A percentile compares a stretch with the other conserved stretches of the same genome.
Conservation (phyloP, 1,140 invertebrate species). For the Dysdera silvatica region DNA sequence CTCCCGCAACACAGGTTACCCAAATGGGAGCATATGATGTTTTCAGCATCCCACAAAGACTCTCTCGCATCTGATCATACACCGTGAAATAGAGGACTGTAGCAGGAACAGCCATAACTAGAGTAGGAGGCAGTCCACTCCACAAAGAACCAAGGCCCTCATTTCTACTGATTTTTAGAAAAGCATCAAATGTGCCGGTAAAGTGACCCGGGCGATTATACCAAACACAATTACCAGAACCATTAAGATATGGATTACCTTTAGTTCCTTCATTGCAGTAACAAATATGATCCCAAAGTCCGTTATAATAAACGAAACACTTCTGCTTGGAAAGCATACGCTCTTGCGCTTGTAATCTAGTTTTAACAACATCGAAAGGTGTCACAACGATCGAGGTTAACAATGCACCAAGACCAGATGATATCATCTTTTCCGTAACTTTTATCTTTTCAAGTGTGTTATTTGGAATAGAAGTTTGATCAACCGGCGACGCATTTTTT, state of each 20-base stretch:
- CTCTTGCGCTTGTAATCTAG: slow-evolving; percentile 88
- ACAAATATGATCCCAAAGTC: slow-evolving; percentile 98
- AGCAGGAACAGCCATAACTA: slow-evolving; percentile 55
- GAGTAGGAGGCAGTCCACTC: slow-evolving; percentile 93
- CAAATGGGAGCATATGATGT: slow-evolving; percentile 29
- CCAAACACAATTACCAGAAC: slow-evolving; percentile 48
- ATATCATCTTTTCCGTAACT: too few relatives aligned
- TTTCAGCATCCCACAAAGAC: slow-evolving; percentile 26
- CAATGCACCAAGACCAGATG: too few relatives aligned
- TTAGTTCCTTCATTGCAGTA: slow-evolving; percentile 57
- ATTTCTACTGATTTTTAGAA: slow-evolving; percentile 76
- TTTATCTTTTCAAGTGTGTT: too few relatives aligned
- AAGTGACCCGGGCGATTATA: slow-evolving; percentile 66
- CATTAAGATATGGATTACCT: slow-evolving; percentile 32
- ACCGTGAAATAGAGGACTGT: slow-evolving; percentile 52
- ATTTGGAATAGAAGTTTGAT: too few relatives aligned
- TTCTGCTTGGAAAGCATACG: slow-evolving; percentile 73
- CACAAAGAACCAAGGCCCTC: slow-evolving; percentile 89
- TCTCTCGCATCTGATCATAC: slow-evolving; percentile 46
- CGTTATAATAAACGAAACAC: slow-evolving; percentile 96
- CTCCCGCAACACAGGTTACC: slow-evolving; percentile 36
- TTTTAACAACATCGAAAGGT: slow-evolving; percentile 97
- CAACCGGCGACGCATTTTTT: too few relatives aligned
- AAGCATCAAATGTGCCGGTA: slow-evolving; percentile 87
- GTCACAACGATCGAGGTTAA: too few relatives aligned